Conservation (phyloP, 1,140 invertebrate genomes). For the Vanessa atalanta region DNA sequence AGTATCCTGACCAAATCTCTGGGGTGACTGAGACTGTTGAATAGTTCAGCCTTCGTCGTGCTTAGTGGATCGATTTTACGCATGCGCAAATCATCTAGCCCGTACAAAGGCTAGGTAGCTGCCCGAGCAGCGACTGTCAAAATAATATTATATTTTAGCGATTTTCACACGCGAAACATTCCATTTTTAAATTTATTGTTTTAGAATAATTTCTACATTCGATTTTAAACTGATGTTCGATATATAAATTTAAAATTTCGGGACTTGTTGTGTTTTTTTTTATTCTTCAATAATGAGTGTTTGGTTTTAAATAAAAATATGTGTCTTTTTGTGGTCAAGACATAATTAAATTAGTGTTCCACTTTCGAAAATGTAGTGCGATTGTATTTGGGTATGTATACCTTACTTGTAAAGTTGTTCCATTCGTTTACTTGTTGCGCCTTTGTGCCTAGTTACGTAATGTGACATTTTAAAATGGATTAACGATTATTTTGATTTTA, state of each 20-base stretch:
- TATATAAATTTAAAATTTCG: conserved; percentile 5
- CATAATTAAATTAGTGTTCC: conserved; percentile 54
- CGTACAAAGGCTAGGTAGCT: conserved; percentile 67
- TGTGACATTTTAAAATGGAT: conserved; percentile 53
- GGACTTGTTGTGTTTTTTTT: conserved; percentile 13
- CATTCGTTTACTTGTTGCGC: conserved; percentile 68
- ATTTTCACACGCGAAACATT: conserved; percentile 30
- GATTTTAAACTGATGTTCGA: conserved; percentile 11
- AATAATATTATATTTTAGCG: conserved; percentile 58
- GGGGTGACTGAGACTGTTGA: conserved; percentile 49
- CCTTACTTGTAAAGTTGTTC: conserved; percentile 45
- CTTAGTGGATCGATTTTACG: conserved; percentile 64
- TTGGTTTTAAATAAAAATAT: conserved; percentile 19
- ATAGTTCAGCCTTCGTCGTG: conserved; percentile 47
- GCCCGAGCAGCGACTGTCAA: conserved; percentile 61
- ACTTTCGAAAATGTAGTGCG: conserved; percentile 60
- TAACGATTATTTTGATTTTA: conserved; percentile 32
- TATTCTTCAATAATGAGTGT: conserved; percentile 28
- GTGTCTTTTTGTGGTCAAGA: conserved; percentile 26
- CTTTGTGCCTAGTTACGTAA: conserved; percentile 60
- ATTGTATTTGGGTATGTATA: conserved; percentile 45
- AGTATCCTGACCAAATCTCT: conserved; percentile 39
- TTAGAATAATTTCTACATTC: conserved; percentile 12
- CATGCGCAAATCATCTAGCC: conserved; percentile 54
- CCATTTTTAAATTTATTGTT: conserved; percentile 10